phyloP scores from a whole-genome alignment of 2,797 vertebrate genomes.

The Melanotaenia trifasciata region DNA sequence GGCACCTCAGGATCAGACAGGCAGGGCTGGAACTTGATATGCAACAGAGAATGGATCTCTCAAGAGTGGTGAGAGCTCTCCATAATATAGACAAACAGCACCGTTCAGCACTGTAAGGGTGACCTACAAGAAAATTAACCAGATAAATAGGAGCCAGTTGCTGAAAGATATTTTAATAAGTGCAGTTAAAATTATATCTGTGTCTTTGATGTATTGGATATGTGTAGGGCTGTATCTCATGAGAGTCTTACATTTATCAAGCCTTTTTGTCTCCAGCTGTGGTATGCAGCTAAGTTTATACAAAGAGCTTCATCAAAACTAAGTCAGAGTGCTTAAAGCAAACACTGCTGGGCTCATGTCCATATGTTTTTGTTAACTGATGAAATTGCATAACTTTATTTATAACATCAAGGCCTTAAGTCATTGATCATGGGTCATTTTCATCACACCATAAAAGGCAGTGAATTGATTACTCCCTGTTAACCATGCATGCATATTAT shows the following conservation, averaged over 20 bases:
- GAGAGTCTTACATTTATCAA: constrained; percentile 7
- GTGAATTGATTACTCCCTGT: constrained; percentile 65
- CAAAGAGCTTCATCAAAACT: constrained; percentile 1
- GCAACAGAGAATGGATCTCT: constrained; percentile 27
- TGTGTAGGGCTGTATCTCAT: constrained; percentile 10
- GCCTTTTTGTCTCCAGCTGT: background rate
- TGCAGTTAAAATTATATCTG: constrained; percentile 23
- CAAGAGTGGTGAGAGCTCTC: constrained; percentile 20
- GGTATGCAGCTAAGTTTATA: constrained; percentile 3
- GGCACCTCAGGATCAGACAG: constrained; percentile 54
- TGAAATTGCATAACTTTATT: constrained; percentile 69
- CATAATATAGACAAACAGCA: constrained; percentile 26
- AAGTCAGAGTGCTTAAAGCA: constrained; percentile 25
- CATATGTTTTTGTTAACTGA: constrained; percentile 57
- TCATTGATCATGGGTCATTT: constrained; percentile 53
- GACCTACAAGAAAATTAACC: constrained; percentile 31
- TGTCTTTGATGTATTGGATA: constrained; percentile 24
- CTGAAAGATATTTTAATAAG: constrained; percentile 36
- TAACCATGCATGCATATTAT: constrained; percentile 64
- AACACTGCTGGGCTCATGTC: constrained; percentile 35
- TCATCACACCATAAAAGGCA: constrained; percentile 57
- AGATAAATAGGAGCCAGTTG: constrained; percentile 27
- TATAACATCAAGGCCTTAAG: constrained; percentile 57
- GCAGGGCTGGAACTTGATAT: constrained; percentile 25
- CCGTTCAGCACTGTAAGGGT: constrained; percentile 15